Evolutionary conservation across 1,140 invertebrate species (phyloP).

Genomic region (Solenopsis invicta): DNA sequence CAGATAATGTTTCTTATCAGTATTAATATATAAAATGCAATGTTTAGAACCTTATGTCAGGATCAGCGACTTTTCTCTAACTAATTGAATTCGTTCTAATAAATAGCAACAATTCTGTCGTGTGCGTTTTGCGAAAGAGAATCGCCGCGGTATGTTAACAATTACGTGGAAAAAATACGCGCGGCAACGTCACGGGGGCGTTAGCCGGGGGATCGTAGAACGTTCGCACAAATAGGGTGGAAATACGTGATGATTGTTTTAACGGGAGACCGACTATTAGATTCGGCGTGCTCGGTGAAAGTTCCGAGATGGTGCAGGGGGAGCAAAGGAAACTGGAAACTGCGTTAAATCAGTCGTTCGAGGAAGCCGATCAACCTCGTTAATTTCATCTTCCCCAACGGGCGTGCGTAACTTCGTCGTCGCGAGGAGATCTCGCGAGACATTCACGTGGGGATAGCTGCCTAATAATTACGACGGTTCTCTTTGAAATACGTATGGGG

Average conservation of each 20-base stretch:
- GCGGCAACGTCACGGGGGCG: neutral
- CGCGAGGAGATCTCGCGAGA: constrained; percentile 40
- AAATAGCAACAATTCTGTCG: neutral
- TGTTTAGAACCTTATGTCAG: no score
- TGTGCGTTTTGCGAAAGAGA: neutral
- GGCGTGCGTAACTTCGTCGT: constrained; percentile 28
- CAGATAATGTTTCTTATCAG: no score
- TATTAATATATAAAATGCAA: no score
- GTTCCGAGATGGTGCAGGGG: constrained; percentile 47
- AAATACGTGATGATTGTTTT: constrained; percentile 54
- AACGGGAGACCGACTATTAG: constrained; percentile 39
- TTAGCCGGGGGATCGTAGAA: neutral
- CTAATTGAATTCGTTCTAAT: neutral
- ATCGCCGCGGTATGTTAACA: neutral
- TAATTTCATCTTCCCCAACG: constrained; percentile 47
- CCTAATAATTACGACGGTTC: constrained; percentile 31
- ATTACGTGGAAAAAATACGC: constrained; percentile 4
- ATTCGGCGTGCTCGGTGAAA: constrained; percentile 56
- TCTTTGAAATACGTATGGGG: constrained; percentile 23
- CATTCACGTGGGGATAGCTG: constrained; percentile 6
- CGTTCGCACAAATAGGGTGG: constrained; percentile 41
- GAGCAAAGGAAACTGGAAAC: constrained; percentile 62
- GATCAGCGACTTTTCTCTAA: neutral
- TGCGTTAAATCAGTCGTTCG: constrained; percentile 63
- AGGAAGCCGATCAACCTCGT: constrained; percentile 53